phyloP scores from a whole-genome alignment of 2,797 vertebrate species.

The Hydrocynus forskahlii region DNA sequence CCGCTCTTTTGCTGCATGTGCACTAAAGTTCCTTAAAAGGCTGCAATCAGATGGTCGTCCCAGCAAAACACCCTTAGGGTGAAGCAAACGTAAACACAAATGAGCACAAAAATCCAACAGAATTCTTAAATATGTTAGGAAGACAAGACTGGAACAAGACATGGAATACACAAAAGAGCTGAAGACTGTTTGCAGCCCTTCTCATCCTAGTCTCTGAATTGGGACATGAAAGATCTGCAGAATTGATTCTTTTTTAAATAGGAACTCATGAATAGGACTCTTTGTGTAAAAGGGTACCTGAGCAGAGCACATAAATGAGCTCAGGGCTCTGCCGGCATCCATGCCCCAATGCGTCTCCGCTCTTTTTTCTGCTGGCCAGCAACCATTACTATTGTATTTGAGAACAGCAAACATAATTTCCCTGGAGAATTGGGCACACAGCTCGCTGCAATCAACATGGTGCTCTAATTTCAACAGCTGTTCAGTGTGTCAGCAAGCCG shows the following conservation, averaged over 20 bases:
- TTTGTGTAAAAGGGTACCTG: conserved; percentile 43
- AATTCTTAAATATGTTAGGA: not conserved
- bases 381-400: conserved; percentile 59
- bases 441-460: conserved; percentile 45
- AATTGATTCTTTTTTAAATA: conserved; percentile 4
- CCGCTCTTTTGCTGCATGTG: not conserved
- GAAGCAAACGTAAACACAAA: not conserved
- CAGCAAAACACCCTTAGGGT: not conserved
- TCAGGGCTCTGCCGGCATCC: conserved; percentile 22
- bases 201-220: not conserved
- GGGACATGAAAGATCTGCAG: not conserved
- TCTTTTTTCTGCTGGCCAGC: conserved; percentile 53
- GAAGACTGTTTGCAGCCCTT: not conserved
- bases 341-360: conserved; percentile 43
- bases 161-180: not conserved
- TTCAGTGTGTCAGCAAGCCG: conserved; percentile 48
- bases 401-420: conserved; percentile 62
- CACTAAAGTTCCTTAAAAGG: not conserved
- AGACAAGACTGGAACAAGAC: not conserved
- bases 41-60: no score
- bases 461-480: conserved; percentile 66
- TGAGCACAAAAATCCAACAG: not conserved
- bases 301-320: conserved; percentile 49
- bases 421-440: conserved; percentile 48
- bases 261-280: conserved; percentile 13